phyloP scores from a whole-genome alignment of 2,797 vertebrate species.

The Pseudochromis fuscus region DNA sequence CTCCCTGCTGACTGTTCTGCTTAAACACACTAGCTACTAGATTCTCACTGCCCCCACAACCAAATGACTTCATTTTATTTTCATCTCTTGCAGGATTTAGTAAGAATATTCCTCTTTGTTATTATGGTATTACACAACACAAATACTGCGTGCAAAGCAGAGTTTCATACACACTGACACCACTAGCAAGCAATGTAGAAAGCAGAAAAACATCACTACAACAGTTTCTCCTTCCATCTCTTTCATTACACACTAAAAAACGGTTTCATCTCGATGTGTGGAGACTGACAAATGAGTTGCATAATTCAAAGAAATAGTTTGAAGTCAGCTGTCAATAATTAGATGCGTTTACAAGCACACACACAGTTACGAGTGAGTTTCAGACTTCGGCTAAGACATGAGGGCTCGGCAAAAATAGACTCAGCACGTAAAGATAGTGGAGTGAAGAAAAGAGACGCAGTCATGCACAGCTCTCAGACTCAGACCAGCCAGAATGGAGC shows the following conservation, averaged over 20 bases:
- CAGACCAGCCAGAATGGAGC: background rate
- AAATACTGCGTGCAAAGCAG: background rate
- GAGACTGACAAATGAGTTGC: too few species aligned
- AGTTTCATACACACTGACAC: background rate
- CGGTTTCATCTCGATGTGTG: too few species aligned
- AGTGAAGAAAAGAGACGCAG: background rate
- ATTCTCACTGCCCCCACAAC: conserved; percentile 7
- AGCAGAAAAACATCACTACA: too few species aligned
- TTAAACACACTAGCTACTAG: conserved; percentile 55
- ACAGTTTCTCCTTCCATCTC: too few species aligned
- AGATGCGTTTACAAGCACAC: background rate
- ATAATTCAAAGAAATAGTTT: too few species aligned
- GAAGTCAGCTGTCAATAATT: background rate
- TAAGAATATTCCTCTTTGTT: background rate
- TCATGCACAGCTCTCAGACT: background rate
- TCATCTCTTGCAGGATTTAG: background rate
- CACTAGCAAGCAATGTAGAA: too few species aligned
- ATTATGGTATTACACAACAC: background rate
- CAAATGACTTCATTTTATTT: conserved; percentile 6
- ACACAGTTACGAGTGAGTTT: background rate
- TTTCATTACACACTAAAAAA: too few species aligned
- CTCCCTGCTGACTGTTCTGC: conserved; percentile 63
- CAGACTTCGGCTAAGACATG: background rate
- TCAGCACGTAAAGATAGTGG: background rate
- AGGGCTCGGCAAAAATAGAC: background rate